A percentile compares a stretch with the other conserved stretches of the same genome.
Evolutionary conservation across 2,113 vertebrate species (phyloP).

Genomic region (Thunnus maccoyii): DNA sequence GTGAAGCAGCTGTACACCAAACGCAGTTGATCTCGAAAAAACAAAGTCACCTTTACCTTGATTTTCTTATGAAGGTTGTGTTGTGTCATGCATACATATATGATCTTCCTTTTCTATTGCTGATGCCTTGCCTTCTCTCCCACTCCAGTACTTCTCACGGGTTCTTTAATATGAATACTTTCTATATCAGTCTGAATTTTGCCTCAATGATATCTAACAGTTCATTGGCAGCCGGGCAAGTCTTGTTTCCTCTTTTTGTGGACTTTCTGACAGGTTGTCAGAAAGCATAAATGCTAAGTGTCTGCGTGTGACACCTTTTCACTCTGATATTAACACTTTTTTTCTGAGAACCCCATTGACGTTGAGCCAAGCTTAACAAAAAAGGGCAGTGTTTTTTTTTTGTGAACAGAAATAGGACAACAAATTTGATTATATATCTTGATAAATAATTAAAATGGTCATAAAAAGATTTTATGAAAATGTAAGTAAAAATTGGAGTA

Average conservation of each 20-base stretch:
- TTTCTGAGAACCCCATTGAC: neutral
- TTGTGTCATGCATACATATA: slow-evolving; percentile 22
- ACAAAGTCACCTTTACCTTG: slow-evolving; percentile 20
- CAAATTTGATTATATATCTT: neutral
- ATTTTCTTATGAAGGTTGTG: slow-evolving; percentile 2
- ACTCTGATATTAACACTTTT: slow-evolving; percentile 33
- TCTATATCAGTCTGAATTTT: neutral
- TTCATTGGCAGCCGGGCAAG: slow-evolving; percentile 2
- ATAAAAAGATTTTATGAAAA: neutral
- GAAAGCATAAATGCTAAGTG: slow-evolving; percentile 33
- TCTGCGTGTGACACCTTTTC: slow-evolving; percentile 43
- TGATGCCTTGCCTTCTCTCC: no score
- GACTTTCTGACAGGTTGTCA: slow-evolving; percentile 52
- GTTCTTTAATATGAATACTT: neutral
- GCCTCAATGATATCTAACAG: neutral
- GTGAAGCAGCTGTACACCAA: neutral
- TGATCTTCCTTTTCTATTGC: neutral
- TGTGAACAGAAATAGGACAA: neutral
- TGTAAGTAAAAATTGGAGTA: no score
- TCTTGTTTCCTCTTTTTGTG: slow-evolving; percentile 10
- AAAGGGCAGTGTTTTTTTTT: neutral
- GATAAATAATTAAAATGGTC: slow-evolving; percentile 8
- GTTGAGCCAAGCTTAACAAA: neutral
- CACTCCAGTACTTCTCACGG: neutral
- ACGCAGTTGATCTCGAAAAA: neutral